Base-by-base conservation (phyloP, 2,888 invertebrate genomes). In the Protodeltote pygarga region DNA sequence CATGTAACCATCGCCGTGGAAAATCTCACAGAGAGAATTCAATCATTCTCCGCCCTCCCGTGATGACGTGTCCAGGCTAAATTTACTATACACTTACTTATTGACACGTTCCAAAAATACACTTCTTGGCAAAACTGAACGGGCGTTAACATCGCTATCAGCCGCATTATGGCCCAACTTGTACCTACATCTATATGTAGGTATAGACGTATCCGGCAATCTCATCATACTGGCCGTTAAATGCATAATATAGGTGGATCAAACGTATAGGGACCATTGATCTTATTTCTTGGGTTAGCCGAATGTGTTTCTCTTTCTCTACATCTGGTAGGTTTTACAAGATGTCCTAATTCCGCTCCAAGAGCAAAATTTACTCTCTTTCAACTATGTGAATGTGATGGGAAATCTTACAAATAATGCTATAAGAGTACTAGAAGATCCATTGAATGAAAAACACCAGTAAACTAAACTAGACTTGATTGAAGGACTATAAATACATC, bases 91-190 rank as follows among this genome's bases (percentile, higher is more conserved):
- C 88, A 89, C 90, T 90, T 89, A 91, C 85, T 89, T 92, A 91
- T 92, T 91, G 92, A 91, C 91, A 89, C 87, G 90, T 84, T 89
- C 91, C 89, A 87, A 90, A 91, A 92, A 92, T 91, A 91, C 80
- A 82, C 79, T 75, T 87, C 89, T 91, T 91, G 91, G 91, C 91
- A 89, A 91, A 90, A 89, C 90, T 80, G 86, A 86, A 89, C 89
- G 91, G 90, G 84, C 91, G 87, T 90, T 92, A 90, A 91, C 90
- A 90, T 83, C 81, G 86, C 85, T 88, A 90, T 90, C 89, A 85
- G 83, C 81, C 85, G 83, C 86, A 85, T 88, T 81, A 88, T 87
- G 79, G 81, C 82, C 73, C 83, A 83, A 83, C 81, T 81, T 81
- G 72, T 60, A 65, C 57, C 59, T 59, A 68, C 65, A 71, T 73